These are phyloP conservation scores for Drosophila barbarae DNA, from an alignment of 2,888 invertebrate genomes.

Conservation along the genomic window DNA sequence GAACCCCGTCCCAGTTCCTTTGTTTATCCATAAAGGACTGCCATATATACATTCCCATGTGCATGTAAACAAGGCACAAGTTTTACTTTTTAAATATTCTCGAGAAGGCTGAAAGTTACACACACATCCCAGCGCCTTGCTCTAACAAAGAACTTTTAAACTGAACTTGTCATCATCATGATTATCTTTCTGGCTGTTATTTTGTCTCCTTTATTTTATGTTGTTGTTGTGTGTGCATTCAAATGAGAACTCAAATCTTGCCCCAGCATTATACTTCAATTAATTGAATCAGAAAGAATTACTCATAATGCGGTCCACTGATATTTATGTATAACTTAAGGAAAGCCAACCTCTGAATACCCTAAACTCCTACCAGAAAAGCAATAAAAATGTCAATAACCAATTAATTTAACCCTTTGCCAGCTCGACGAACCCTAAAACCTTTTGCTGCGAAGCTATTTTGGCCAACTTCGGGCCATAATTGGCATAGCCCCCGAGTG, in stretches of 20 bases:
- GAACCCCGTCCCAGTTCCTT: slow-evolving; percentile 14
- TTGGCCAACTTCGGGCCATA: slow-evolving; percentile 5
- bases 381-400: slow-evolving; percentile 6
- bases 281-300: slow-evolving; percentile 61
- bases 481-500: slow-evolving; percentile 18
- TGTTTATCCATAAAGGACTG: slow-evolving; percentile 20
- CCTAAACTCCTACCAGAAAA: neutral
- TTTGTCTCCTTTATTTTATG: neutral
- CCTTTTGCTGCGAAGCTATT: neutral
- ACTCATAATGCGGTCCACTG: slow-evolving; percentile 43
- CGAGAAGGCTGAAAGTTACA: slow-evolving; percentile 6
- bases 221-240: slow-evolving; percentile 14
- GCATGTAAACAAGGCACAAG: slow-evolving; percentile 28
- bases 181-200: neutral
- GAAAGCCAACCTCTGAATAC: slow-evolving; percentile 5
- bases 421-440: slow-evolving; percentile 5
- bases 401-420: slow-evolving; percentile 12
- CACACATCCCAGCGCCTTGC: neutral
- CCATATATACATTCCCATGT: slow-evolving; percentile 1
- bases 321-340: neutral
- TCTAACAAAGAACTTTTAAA: slow-evolving; percentile 27
- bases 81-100: slow-evolving; percentile 37
- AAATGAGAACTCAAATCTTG: slow-evolving; percentile 27
- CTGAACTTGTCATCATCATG: slow-evolving; percentile 35
- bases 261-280: slow-evolving; percentile 39